Evolutionary conservation across 2,888 invertebrate species (phyloP).

Genomic region (Amiota minor): DNA sequence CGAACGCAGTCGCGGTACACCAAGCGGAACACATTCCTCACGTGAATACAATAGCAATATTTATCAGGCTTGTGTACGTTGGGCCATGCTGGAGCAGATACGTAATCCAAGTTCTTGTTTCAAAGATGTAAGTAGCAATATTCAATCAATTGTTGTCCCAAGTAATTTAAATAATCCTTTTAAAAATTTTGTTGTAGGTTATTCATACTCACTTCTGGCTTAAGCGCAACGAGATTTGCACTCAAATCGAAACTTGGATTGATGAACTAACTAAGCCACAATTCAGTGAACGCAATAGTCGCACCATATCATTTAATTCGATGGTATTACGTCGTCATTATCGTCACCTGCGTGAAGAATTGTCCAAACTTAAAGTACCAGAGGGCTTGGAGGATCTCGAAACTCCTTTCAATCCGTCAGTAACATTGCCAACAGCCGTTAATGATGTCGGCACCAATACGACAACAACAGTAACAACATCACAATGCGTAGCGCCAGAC

Average conservation of each 20-base stretch:
- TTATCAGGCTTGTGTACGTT: slow-evolving; percentile 93
- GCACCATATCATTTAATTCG: slow-evolving; percentile 84
- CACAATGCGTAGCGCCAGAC: slow-evolving; percentile 29
- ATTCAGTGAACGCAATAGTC: slow-evolving; percentile 83
- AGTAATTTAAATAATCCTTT: not conserved
- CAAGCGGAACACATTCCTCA: slow-evolving; percentile 90
- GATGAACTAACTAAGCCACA: slow-evolving; percentile 86
- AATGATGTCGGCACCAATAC: slow-evolving; percentile 50
- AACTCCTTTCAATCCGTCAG: slow-evolving; percentile 75
- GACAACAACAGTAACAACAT: slow-evolving; percentile 46
- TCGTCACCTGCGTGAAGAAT: slow-evolving; percentile 87
- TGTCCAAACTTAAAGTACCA: slow-evolving; percentile 87
- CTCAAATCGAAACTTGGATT: slow-evolving; percentile 93
- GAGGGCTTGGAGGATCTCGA: slow-evolving; percentile 82
- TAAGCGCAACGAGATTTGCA: slow-evolving; percentile 90
- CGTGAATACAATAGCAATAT: slow-evolving; percentile 96
- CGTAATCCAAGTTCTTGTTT: slow-evolving; percentile 92
- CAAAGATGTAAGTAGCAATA: slow-evolving; percentile 79
- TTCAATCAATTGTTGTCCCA: not conserved
- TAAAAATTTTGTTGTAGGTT: slow-evolving; percentile 76
- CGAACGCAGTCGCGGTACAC: slow-evolving; percentile 90
- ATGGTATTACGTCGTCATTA: slow-evolving; percentile 86
- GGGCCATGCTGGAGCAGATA: slow-evolving; percentile 97
- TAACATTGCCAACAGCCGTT: slow-evolving; percentile 62
- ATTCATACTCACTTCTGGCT: slow-evolving; percentile 96